Evolutionary conservation across 2,113 vertebrate species (phyloP), one percentile per base, ranked within the genome.

Genomic region (Coracopsis vasa): DNA sequence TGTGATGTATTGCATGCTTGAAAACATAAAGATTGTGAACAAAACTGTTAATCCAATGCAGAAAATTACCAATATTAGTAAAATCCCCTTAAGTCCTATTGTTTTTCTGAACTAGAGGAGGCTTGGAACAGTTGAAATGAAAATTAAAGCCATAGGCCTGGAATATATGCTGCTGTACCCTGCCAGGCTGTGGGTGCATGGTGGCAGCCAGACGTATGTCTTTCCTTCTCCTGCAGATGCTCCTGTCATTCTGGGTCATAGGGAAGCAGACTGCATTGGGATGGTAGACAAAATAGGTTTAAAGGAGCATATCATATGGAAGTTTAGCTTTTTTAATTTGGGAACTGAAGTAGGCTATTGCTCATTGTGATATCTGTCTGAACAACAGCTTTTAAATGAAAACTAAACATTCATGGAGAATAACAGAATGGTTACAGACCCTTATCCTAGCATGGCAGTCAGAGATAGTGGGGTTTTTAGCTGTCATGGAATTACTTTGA

Each of bases 161-260:
- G 78, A 71, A 53, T 37, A 4, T 2, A 28, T 2, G 3, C 8
- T 53, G 51, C 50, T 35, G 39, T 29, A 37, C n/a, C 80, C 64
- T 47, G 78, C 71, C 80, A 78, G 78, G 80, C 77, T 82, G 83
- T 64, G 61, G 50, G 70, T 82, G 85, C 33, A 31, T 0, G 0
- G 50, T 50, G 60, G 44, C 48, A 42, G 67, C 67, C 80, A 75
- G 90, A 61, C 12, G 29, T 85, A 50, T 60, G 73, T 45, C 73
- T 69, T 50, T 61, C 47, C 78, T 61, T 56, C 53, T 91, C 77
- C 82, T 88, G 78, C 88, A 95, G 92, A 85, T 90, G 91, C 70
- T 95, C 48, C 81, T 84, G 81, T 83, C 78, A 75, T 72, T 73
- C 56, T 33, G 56, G 65, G 71, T 94, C 72, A 64, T 31, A 41